Evolutionary conservation across 92 coral and sea anemone genomes (phyloP), one percentile per base, ranked within the genome.

Genomic region (Bergia puertoricense): DNA sequence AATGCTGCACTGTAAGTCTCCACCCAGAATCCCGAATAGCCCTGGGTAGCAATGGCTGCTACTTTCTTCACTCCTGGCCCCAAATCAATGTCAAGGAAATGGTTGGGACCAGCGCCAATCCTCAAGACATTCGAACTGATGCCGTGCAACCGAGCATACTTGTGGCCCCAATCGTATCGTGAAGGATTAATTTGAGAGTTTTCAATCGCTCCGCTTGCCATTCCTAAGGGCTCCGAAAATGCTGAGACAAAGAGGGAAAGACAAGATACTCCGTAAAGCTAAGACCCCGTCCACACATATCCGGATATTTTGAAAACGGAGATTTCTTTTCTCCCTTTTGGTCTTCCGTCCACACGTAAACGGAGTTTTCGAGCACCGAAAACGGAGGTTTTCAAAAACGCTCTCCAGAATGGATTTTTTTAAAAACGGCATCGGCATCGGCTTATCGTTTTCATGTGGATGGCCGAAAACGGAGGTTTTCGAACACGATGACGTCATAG

Each of bases 11-110:
- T 71, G 87, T 68, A 84, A 0, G 87, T 68, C 79, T 84, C 87
- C 67, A 84, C 79, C 87, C 87, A 84, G 18, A 0, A 44, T 0
- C 9, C 46, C 0, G 0, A 0, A 18, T 14, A 46, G 38, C 87
- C 87, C 44, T 84, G 87, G 14, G 78, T 84, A 71, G 87, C 87
- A 51, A 84, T 68, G 43, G 87, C 79, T 48, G 87, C 36, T 5
- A 84, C 79, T 0, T 18, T 74, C 62, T 39, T 84, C 59, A 73
- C 22, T 14, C 87, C 78, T 23, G 87, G 87, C 44, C 87, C 87
- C 40, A 84, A 41, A 72, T 84, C 79, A 40, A 84, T 71, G 45
- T 74, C 68, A 4, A 84, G n/a, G 68, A 69, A 84, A 4, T 48
- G 77, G 54, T 48, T 51, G 2, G 65, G 87, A n/a, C 77, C 46